Conservation (phyloP, 2,797 vertebrate genomes). For the Fratercula arctica region DNA sequence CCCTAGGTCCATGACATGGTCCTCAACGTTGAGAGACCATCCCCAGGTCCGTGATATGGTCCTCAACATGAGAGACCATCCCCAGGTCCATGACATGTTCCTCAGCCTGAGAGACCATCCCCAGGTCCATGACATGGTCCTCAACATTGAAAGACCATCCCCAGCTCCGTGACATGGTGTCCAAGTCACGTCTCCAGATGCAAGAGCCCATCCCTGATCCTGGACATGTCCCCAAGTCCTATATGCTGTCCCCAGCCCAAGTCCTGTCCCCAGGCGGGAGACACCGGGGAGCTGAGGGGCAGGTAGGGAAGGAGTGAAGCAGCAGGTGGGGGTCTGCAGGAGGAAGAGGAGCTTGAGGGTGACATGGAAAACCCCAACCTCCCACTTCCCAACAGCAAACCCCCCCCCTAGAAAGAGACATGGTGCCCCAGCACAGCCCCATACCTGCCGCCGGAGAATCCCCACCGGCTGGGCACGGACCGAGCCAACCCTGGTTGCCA, state of each 20-base stretch:
- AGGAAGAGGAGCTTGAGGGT: background rate
- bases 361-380: background rate
- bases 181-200: too few relatives aligned
- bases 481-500: too few relatives aligned
- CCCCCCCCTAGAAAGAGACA: rapidly evolving
- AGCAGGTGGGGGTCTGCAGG: background rate
- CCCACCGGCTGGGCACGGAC: rapidly evolving
- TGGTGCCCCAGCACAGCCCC: background rate
- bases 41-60: too few relatives aligned
- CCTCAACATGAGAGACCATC: too few relatives aligned
- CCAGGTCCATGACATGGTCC: background rate
- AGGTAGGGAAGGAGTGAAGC: background rate
- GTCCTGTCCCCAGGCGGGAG: background rate
- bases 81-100: too few relatives aligned
- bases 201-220: background rate
- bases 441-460: background rate
- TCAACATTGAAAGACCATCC: too few relatives aligned
- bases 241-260: background rate
- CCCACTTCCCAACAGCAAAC: background rate
- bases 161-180: too few relatives aligned
- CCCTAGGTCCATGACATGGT: too few relatives aligned
- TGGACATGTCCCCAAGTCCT: rapidly evolving
- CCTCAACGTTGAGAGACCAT: too few relatives aligned
- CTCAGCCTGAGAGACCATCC: too few relatives aligned
- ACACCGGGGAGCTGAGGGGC: rapidly evolving